Base-by-base conservation (phyloP, 2,113 vertebrate species). In the Potamarius usumacintae region DNA sequence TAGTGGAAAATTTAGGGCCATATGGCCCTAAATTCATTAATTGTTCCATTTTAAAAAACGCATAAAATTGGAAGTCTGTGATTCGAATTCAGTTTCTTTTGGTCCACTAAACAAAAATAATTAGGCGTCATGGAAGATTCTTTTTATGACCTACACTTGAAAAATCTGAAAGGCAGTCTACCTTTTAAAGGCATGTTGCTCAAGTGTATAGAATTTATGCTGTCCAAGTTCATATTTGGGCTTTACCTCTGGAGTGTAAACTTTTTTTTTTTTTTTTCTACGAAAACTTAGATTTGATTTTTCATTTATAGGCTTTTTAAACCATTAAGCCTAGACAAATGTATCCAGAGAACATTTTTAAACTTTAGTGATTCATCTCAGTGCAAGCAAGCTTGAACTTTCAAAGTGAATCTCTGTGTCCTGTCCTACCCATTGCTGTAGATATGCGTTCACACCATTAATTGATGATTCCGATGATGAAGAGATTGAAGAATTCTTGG, bases 381-480 rank as follows among this genome's bases (percentile, higher is more conserved):
- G 27, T 30, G 67, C 27, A 34, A 17, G 27, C 72, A 25, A 50
- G 25, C 72, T 11, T 48, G 67, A 34, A 69, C 27, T 34, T 20
- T 42, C 4, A 5, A 74, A 22, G 71, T 74, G 12, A 50, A 50
- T 71, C 5, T 62, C 22, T 67, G 1, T 69, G 5, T 42, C 71
- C 3, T 7, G 4, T 6, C 34, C 17, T 11, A 50, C n/a, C 63
- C 57, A 5, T 69, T 17, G 71, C 27, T 87, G 53, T 85, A 97
- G 97, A 91, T 97, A 97, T 60, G 97, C 97, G 0, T 97, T 97
- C 91, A 97, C 96, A 30, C 97, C 97, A 55, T 93, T 97, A 87
- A 97, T 97, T 0, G 97, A 97, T 85, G 96, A 97, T 91, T 97
- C 97, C 0, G 97, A 97, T 71, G 97, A 97, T 82, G 97, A 97